These are phyloP conservation scores for Diabrotica balteata DNA, from an alignment of 2,888 invertebrate genomes.

Conservation along the genomic window DNA sequence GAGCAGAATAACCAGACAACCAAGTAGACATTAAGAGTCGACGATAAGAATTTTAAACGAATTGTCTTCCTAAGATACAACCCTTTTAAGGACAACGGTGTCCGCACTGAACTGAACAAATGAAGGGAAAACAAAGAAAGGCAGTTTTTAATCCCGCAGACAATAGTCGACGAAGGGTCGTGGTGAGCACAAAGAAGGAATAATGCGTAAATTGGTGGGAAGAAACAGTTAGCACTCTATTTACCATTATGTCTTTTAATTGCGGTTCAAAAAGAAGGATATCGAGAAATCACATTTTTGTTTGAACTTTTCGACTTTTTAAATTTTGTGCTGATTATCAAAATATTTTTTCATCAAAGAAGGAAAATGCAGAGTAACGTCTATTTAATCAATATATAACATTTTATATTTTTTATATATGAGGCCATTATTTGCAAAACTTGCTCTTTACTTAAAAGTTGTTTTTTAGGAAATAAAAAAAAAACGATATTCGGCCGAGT, in stretches of 20 bases:
- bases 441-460: too few species aligned
- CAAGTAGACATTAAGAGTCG: too few species aligned
- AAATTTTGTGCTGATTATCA: too few species aligned
- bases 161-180: slow-evolving; percentile 28
- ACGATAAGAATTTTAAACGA: slow-evolving; percentile 16
- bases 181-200: slow-evolving; percentile 37
- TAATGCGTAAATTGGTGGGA: slow-evolving; percentile 45
- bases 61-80: slow-evolving; percentile 8
- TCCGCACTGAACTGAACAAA: slow-evolving; percentile 40
- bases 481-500: too few species aligned
- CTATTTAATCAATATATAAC: too few species aligned
- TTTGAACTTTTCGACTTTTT: background rate
- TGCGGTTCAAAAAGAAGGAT: slow-evolving; percentile 1
- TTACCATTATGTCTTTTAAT: slow-evolving; percentile 39
- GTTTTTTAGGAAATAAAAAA: too few species aligned
- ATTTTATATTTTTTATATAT: too few species aligned
- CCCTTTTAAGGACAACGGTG: slow-evolving; percentile 16
- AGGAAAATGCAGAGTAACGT: too few species aligned
- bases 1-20: too few species aligned
- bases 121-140: slow-evolving; percentile 43
- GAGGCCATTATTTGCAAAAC: too few species aligned
- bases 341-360: too few species aligned
- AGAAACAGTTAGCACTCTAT: slow-evolving; percentile 44
- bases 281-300: slow-evolving; percentile 14
- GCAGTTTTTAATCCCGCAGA: slow-evolving; percentile 41